These are phyloP conservation scores for Dromius quadrimaculatus DNA, from an alignment of 2,888 invertebrate species.

Conservation along the genomic window DNA sequence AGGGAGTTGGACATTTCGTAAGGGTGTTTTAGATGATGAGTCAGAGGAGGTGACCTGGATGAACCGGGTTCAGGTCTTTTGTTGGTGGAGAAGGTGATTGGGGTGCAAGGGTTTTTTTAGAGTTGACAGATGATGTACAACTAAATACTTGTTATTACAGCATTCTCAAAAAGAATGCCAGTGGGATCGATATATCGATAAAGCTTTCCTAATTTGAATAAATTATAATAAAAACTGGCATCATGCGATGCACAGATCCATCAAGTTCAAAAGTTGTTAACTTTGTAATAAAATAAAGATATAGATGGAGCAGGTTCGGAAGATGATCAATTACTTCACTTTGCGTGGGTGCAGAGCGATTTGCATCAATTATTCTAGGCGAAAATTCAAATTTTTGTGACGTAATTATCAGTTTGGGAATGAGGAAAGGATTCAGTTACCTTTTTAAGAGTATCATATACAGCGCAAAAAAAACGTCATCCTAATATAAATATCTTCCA, in stretches of 20 bases:
- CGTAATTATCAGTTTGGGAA: too few species aligned
- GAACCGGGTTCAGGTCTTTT: constrained; percentile 6
- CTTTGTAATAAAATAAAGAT: too few species aligned
- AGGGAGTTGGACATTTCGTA: not conserved
- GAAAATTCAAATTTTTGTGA: constrained; percentile 35
- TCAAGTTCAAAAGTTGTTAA: constrained; percentile 7
- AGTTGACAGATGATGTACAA: too few species aligned
- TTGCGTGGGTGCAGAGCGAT: constrained; percentile 34
- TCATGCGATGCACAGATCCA: constrained; percentile 16
- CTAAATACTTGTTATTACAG: too few species aligned
- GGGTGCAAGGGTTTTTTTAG: too few species aligned
- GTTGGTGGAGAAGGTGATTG: not conserved
- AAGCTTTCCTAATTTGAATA: constrained; percentile 11
- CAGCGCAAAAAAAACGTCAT: too few species aligned
- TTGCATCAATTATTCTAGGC: constrained; percentile 32
- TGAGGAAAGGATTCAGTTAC: too few species aligned
- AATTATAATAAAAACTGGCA: constrained; percentile 13
- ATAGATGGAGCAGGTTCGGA: constrained; percentile 35
- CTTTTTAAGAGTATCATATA: too few species aligned
- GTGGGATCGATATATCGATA: not conserved
- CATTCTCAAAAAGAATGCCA: too few species aligned
- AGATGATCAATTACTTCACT: constrained; percentile 16
- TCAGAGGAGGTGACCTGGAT: constrained; percentile 8
- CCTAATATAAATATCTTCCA: too few species aligned
- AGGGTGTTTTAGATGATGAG: constrained; percentile 5